Evolutionary conservation across 2,113 vertebrate genomes (phyloP).

Genomic region (crab-eating macaque (Macaca fascicularis)): DNA sequence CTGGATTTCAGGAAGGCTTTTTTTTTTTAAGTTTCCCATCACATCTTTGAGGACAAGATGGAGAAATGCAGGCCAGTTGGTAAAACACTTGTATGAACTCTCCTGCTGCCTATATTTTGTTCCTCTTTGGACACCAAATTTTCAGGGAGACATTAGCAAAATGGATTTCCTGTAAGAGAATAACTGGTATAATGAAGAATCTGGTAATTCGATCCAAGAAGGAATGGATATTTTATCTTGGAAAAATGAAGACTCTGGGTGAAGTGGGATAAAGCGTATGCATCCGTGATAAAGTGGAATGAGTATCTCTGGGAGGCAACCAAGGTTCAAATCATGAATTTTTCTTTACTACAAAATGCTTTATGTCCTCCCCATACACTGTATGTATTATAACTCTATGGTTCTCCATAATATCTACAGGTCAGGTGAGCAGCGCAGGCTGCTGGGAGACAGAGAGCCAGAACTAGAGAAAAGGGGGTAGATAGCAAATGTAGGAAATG

Average conservation of each 20-base stretch:
- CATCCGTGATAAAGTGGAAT: neutral
- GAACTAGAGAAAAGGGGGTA: neutral
- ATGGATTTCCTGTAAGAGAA: conserved; percentile 34
- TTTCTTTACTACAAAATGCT: neutral
- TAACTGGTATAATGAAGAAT: conserved; percentile 12
- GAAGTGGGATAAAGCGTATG: fast-evolving
- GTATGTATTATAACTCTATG: neutral
- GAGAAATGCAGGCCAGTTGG: conserved; percentile 11
- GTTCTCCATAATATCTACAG: neutral
- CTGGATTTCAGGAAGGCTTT: neutral
- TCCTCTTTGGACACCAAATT: conserved; percentile 34
- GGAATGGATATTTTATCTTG: neutral
- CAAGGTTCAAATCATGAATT: neutral
- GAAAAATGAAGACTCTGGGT: neutral
- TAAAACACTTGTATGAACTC: neutral
- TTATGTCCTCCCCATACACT: neutral
- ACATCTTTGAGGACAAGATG: neutral
- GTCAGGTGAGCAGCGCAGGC: neutral
- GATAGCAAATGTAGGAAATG: neutral
- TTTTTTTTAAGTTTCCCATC: conserved; percentile 26
- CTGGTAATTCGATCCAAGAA: conserved; percentile 2
- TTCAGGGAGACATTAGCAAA: conserved; percentile 37
- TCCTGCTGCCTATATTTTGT: conserved; percentile 40
- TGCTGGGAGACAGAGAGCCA: neutral
- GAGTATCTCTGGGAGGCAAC: neutral